Conservation (phyloP, 1,140 invertebrate species). For the Prorops nasuta region DNA sequence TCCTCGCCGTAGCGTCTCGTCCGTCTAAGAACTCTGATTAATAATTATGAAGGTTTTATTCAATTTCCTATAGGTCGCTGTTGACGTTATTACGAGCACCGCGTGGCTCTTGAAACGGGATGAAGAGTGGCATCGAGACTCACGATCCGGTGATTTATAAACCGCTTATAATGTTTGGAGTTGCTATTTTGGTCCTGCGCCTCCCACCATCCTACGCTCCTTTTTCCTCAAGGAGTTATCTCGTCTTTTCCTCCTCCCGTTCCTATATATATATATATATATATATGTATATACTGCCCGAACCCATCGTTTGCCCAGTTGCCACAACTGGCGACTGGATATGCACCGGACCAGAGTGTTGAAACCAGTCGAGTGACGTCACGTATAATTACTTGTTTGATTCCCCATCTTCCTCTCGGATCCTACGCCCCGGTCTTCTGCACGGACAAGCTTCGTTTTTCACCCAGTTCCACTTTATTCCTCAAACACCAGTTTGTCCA, state of each 20-base stretch:
- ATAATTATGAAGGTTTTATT: constrained; percentile 21
- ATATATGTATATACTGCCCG: too few relatives aligned
- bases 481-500: background rate
- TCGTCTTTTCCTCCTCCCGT: too few relatives aligned
- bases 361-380: constrained; percentile 51
- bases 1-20: too few relatives aligned
- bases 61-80: constrained; percentile 26
- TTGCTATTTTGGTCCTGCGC: constrained; percentile 24
- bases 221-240: too few relatives aligned
- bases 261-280: too few relatives aligned
- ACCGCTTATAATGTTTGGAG: constrained; percentile 23
- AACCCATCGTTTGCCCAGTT: constrained; percentile 33
- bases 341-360: constrained; percentile 29
- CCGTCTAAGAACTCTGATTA: constrained; percentile 10
- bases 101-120: constrained; percentile 5
- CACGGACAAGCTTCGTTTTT: too few relatives aligned
- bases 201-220: too few relatives aligned
- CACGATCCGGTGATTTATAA: constrained; percentile 26
- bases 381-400: constrained; percentile 52
- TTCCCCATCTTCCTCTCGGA: too few relatives aligned
- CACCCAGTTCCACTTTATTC: constrained; percentile 4
- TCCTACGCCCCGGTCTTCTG: too few relatives aligned
- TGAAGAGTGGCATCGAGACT: constrained; percentile 9
- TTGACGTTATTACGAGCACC: constrained; percentile 21
- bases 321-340: constrained; percentile 22